Evolutionary conservation across 1,140 invertebrate species (phyloP), one percentile per base, ranked within the genome.

Genomic region (Drosophila busckii): DNA sequence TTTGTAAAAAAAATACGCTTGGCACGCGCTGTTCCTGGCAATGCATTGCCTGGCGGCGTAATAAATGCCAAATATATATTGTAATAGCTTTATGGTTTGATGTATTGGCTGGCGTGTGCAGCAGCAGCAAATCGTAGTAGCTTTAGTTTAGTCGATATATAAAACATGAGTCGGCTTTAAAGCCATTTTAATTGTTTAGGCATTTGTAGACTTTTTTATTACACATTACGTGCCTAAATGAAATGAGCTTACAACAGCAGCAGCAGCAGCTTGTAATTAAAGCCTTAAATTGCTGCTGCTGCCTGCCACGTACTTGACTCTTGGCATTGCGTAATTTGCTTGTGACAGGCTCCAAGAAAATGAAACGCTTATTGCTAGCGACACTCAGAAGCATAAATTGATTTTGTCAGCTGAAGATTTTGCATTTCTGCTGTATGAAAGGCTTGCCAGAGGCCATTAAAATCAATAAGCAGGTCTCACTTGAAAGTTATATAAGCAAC

Each of bases 51-150:
- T n/a, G 40, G 45, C 42, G 37, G 19, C 16, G 31, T 12, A 46
- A 54, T 45, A 46, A 45, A 40, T 50, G 40, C 25, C 60, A 26
- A 55, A 45, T 29, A 29, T n/a, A n/a, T 34, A 37, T 29, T 42
- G 55, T 71, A 64, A 80, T 80, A 80, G 73, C 45, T 68, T 64
- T 80, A 71, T 68, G 80, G 56, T 80, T 68, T 80, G 73, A 80
- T 78, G 80, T 80, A 78, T 78, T 56, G 38, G 55, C 31, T 46
- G 58, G 38, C 22, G 8, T 40, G n/a, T 16, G 19, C 9, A 29
- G 13, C 19, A 9, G 22, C 13, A 4, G 26, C 13, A 49, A 34
- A 40, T 41, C 10, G 31, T 25, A 31, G 29, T 12, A 53, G 38
- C 55, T 53, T n/a, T 29, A 58, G 46, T 46, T 37, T 52, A 12